These are phyloP conservation scores for Notechis scutatus DNA, from an alignment of 2,113 vertebrate genomes.

Conservation along the genomic window DNA sequence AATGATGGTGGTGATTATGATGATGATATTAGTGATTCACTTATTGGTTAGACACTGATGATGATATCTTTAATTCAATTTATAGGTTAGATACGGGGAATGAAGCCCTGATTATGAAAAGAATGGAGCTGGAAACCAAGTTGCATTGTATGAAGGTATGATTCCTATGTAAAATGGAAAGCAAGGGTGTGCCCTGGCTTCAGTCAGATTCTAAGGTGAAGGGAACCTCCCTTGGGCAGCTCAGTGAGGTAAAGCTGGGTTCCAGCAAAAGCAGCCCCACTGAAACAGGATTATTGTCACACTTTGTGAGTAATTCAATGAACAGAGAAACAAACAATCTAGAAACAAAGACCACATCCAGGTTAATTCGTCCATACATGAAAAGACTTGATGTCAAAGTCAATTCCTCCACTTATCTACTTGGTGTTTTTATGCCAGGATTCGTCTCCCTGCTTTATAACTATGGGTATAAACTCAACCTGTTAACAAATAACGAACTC, in stretches of 20 bases:
- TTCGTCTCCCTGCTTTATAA: neutral
- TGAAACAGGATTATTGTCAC: neutral
- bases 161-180: neutral
- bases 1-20: neutral
- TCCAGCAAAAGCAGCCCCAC: neutral
- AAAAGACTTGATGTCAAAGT: neutral
- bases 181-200: neutral
- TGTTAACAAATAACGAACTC: neutral
- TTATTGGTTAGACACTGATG: conserved; percentile 78
- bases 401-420: neutral
- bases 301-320: neutral
- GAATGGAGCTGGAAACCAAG: conserved; percentile 84
- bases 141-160: conserved; percentile 83
- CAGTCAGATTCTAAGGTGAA: neutral
- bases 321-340: neutral
- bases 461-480: neutral
- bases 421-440: neutral
- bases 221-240: neutral
- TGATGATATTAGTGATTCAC: neutral
- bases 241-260: neutral
- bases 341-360: neutral
- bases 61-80: neutral
- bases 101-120: conserved; percentile 77
- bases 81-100: conserved; percentile 85
- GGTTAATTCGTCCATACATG: neutral